Base-by-base conservation (phyloP, 2,113 vertebrate genomes). In the Synchiropus splendidus region DNA sequence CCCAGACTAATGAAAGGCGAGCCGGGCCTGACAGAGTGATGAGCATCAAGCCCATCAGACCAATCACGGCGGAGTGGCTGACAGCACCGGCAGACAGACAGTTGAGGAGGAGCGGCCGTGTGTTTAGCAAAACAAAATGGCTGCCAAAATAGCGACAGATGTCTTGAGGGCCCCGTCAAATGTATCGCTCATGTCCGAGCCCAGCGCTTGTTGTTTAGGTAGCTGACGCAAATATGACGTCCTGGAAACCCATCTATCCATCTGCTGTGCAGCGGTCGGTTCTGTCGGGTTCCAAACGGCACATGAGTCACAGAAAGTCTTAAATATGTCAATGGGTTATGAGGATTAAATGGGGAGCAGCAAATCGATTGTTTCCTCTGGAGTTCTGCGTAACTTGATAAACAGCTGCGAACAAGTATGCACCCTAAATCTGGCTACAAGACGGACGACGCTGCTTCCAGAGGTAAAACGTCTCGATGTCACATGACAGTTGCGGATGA, bases 1-100 rank as follows among this genome's bases (percentile, higher is more conserved):
- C 87, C 88, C 86, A 86, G 86, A 86, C 90, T 94, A 92, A 94
- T 92, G 93, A 94, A 93, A 94, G 89, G 88, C 87, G 88, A 92
- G 88, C 86, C 81, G 12, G 46, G 87, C 71, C 89, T 92, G 92
- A 95, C 92, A 96, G 88, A 74, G 80, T 89, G 90, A 91, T 90
- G 88, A 87, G 88, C 86, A 86, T 87, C 89, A 88, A 83, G 82
- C 88, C 88, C 84, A 90, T 91, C 92, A 90, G 86, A 92, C 84
- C 85, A 86, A 84, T 90, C 89, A 91, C 88, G 91, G 89, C 74
- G 73, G 81, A 82, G 85, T 78, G 85, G 77, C 79, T 88, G 90
- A 92, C 90, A 92, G 85, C 51, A 35, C 27, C 44, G 57, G 62
- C 73, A 70, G 62, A 68, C 62, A 64, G 68, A 79, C 80, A 70